Base-by-base conservation (phyloP, 2,113 vertebrate species). In the Physeter macrocephalus region DNA sequence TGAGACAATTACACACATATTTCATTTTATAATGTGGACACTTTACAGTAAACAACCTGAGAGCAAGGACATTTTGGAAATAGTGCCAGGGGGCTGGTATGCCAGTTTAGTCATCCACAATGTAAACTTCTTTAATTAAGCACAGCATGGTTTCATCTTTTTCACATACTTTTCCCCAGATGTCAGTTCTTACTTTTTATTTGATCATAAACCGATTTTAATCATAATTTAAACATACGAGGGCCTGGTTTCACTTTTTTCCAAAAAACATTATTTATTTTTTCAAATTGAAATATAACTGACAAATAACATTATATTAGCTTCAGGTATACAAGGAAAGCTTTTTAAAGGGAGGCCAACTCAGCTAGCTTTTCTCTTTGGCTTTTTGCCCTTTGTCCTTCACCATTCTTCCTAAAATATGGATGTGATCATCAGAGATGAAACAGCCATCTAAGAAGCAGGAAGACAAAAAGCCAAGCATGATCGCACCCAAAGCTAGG, bases 51-150 rank as follows among this genome's bases (percentile, higher is more conserved):
- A 97, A 85, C 94, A 97, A 93, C 71, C 75, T 46, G 90, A 96
- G 80, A 95, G 49, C n/a, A 39, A 95, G 81, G 54, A 95, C 72
- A 87, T 81, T 78, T 82, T 97, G 94, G 75, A 96, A 95, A 95
- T 52, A 88, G 64, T 90, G 96, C 96, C 71, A 62, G n/a, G 41
- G 93, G 93, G 36, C 62, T 90, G 21, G 34, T n/a, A 88, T 90
- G 59, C 39, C 83, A 62, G 81, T 97, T 96, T 62, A 41, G 29
- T 71, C 80, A 89, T 39, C 66, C 46, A 41, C 62, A 89, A 69
- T 49, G 75, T 49, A 86, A 89, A 84, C n/a, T 88, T 69, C 77
- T 97, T 96, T 92, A 97, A 95, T 95, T 94, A 97, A 93, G 36
- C 69, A 89, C 59, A 81, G 77, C 52, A 46, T 62, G 62, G 46